Conservation (phyloP, 2,888 invertebrate species). For the Folsomia manolachei region DNA sequence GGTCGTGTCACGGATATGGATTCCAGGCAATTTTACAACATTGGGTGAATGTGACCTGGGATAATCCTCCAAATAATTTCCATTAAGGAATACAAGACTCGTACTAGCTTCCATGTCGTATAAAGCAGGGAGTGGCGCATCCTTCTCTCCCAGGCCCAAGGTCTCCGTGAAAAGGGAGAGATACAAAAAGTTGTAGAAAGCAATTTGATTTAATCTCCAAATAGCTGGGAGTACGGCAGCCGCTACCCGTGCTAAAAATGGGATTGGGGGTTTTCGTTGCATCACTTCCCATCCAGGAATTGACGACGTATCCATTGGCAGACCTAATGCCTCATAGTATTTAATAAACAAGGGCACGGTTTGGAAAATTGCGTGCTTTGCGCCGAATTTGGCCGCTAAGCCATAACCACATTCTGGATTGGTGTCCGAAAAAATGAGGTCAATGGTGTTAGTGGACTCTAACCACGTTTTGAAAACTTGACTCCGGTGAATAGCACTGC, state of each 20-base stretch:
- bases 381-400: slow-evolving; percentile 18
- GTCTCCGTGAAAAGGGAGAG: background rate
- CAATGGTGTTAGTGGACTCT: slow-evolving; percentile 16
- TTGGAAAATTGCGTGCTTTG: slow-evolving; percentile 25
- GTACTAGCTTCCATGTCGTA: background rate
- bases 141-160: background rate
- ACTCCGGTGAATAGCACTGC: slow-evolving; percentile 20
- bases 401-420: slow-evolving; percentile 26
- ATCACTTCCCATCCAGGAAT: slow-evolving; percentile 20
- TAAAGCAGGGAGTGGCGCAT: background rate
- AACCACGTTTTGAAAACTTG: slow-evolving; percentile 19
- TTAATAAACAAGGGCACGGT: slow-evolving; percentile 19
- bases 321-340: slow-evolving; percentile 25
- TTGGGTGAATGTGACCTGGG: background rate
- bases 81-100: slow-evolving; percentile 4
- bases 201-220: background rate
- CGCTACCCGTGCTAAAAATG: background rate
- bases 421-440: slow-evolving; percentile 24
- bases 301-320: slow-evolving; percentile 24
- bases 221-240: background rate
- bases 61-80: slow-evolving; percentile 14
- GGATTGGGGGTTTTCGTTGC: background rate
- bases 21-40: slow-evolving; percentile 9
- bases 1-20: slow-evolving; percentile 2
- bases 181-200: background rate